These are phyloP conservation scores for Phallusia fumigata DNA, from an alignment of 23 tunicate genomes.

Conservation along the genomic window DNA sequence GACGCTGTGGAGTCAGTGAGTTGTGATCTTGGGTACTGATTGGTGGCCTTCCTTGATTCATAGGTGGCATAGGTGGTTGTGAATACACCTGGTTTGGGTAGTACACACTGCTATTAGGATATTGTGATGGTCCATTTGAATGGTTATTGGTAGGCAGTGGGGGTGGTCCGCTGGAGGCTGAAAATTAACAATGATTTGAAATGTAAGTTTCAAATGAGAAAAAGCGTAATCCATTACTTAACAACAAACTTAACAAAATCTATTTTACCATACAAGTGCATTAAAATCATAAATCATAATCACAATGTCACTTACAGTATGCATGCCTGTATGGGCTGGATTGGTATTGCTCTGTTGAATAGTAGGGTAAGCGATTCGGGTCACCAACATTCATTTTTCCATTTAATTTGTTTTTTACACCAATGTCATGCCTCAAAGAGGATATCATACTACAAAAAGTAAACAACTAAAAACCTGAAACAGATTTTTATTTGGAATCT, in stretches of 20 bases:
- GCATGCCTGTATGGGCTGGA: neutral
- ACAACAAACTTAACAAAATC: too few relatives aligned
- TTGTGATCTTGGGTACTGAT: neutral
- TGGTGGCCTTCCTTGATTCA: neutral
- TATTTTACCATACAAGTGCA: neutral
- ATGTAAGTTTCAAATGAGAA: too few relatives aligned
- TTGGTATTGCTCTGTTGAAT: neutral
- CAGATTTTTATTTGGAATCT: too few relatives aligned
- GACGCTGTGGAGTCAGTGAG: neutral
- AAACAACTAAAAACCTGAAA: too few relatives aligned
- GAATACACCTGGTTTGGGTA: neutral
- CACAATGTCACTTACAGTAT: neutral
- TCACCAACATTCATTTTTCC: neutral
- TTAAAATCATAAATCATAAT: neutral
- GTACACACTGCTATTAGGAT: neutral
- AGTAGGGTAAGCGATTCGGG: neutral
- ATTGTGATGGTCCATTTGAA: neutral
- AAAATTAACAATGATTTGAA: neutral
- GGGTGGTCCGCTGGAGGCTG: neutral
- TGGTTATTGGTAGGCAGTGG: neutral
- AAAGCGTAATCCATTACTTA: too few relatives aligned
- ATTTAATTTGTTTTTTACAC: neutral
- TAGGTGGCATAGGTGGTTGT: neutral
- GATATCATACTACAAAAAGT: neutral
- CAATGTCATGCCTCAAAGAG: constrained; percentile 9